Base-by-base conservation (phyloP, 92 coral and sea anemone species). In the Porites cylindrica region DNA sequence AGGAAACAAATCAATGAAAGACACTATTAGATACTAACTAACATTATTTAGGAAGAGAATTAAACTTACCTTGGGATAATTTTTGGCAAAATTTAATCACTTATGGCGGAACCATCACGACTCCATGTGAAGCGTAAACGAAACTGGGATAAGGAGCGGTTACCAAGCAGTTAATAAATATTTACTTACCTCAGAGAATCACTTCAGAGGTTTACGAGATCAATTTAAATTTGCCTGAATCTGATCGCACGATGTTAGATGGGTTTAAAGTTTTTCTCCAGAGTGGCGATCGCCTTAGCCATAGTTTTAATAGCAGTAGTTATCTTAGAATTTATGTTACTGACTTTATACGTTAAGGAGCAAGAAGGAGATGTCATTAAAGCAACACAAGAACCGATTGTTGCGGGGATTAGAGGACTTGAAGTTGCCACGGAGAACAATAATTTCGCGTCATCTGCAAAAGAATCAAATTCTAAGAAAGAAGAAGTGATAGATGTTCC, bases 41-140 rank as follows among this genome's bases (percentile, higher is more conserved):
- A 2, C 75, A 0, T 10, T 14, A 10, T 74, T 61, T 50, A 2
- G 14, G 51, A 26, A 10, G 80, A 1, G 51, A 63, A 62, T 53
- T 16, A 24, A 53, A 18, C 80, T 52, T 83, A 83, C 87, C 87
- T 74, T 73, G 29, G 20, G 87, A 50, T 52, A 66, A 73, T 73
- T 83, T 83, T 73, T 83, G 29, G 56, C 52, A 10, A 83, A 83
- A 74, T 62, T 83, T n/a, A 0, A 14, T 19, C 3, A 11, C 29
- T 63, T 24, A 43, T 73, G 62, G 65, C 63, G 72, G 62, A 83
- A 83, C 50, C 87, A 20, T 83, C 87, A 73, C 43, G 54, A 83
- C 87, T 83, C 87, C 87, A 83, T 83, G 87, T 83, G 87, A 83
- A 83, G 87, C 81, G 74, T 83, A 74, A 83, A 83, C 87, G 87